phyloP scores from a whole-genome alignment of 2,797 vertebrate species.

The Melanogrammus aeglefinus region DNA sequence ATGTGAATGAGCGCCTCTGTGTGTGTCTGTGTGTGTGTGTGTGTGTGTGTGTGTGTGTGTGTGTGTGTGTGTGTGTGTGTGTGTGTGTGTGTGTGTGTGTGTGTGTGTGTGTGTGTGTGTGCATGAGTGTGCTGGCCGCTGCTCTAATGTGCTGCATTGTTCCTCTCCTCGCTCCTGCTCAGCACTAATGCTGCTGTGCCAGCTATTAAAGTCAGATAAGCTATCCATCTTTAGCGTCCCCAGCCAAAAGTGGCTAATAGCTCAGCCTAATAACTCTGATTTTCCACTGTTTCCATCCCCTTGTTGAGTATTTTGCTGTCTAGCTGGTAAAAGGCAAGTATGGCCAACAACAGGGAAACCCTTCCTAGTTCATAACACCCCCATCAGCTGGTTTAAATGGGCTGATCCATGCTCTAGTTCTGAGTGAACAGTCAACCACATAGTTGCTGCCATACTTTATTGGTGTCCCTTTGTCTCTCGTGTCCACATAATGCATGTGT shows the following conservation, averaged over 20 bases:
- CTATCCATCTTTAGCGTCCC: slow-evolving; percentile 73
- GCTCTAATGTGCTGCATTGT: slow-evolving; percentile 76
- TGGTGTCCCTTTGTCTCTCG: neutral
- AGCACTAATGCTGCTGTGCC: slow-evolving; percentile 76
- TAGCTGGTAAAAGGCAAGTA: slow-evolving; percentile 18
- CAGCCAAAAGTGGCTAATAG: slow-evolving; percentile 73
- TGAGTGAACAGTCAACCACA: neutral
- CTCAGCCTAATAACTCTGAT: slow-evolving; percentile 70
- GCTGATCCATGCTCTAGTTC: neutral
- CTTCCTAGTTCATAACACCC: neutral
- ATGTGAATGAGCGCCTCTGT: neutral
- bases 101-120: slow-evolving; percentile 46
- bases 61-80: slow-evolving; percentile 23
- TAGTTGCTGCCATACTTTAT: neutral
- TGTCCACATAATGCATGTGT: neutral
- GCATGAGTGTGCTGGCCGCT: slow-evolving; percentile 59
- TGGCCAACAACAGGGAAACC: neutral
- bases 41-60: slow-evolving; percentile 40
- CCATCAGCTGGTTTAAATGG: neutral
- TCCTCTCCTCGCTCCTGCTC: slow-evolving; percentile 69
- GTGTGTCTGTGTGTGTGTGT: slow-evolving; percentile 43
- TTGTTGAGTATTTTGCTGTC: slow-evolving; percentile 42
- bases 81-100: slow-evolving; percentile 29
- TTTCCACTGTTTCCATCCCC: slow-evolving; percentile 38
- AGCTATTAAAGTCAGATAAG: slow-evolving; percentile 78